Evolutionary conservation across 1,140 invertebrate species (phyloP).

Genomic region (Nomia melanderi): DNA sequence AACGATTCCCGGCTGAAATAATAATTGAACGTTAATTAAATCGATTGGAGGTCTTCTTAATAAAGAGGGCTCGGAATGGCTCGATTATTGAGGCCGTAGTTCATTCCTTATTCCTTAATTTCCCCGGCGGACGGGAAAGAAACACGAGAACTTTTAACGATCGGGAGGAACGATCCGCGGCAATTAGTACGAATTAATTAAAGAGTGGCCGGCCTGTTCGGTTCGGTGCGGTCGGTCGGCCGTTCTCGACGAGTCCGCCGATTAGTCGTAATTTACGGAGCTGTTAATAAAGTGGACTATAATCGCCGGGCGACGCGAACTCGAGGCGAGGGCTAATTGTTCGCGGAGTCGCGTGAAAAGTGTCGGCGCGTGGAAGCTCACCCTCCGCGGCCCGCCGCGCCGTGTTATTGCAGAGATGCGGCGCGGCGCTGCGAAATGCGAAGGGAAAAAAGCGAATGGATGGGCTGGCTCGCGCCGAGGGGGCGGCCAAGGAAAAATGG

Average conservation of each 20-base stretch:
- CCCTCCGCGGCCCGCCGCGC: not conserved
- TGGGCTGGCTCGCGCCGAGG: not conserved
- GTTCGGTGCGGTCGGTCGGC: too few species aligned
- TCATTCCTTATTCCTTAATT: not conserved
- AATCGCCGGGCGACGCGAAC: not conserved
- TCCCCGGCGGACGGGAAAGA: not conserved
- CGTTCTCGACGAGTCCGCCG: not conserved
- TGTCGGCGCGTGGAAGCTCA: conserved; percentile 2
- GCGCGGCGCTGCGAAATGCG: not conserved
- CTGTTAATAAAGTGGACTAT: not conserved
- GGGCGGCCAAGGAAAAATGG: not conserved
- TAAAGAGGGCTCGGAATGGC: not conserved
- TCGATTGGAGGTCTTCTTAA: too few species aligned
- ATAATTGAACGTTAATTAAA: too few species aligned
- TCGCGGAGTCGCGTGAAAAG: not conserved
- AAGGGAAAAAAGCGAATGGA: not conserved
- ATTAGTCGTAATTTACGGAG: not conserved
- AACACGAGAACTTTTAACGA: not conserved
- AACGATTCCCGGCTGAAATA: too few species aligned
- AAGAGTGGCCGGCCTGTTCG: too few species aligned
- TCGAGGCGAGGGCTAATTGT: conserved; percentile 18
- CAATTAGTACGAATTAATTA: not conserved
- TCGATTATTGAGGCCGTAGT: not conserved
- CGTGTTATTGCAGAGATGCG: conserved; percentile 3
- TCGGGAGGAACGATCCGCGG: not conserved